A percentile compares a stretch with the other conserved stretches of the same genome.
Conservation (phyloP, 2,888 invertebrate genomes). For the Carabus problematicus region DNA sequence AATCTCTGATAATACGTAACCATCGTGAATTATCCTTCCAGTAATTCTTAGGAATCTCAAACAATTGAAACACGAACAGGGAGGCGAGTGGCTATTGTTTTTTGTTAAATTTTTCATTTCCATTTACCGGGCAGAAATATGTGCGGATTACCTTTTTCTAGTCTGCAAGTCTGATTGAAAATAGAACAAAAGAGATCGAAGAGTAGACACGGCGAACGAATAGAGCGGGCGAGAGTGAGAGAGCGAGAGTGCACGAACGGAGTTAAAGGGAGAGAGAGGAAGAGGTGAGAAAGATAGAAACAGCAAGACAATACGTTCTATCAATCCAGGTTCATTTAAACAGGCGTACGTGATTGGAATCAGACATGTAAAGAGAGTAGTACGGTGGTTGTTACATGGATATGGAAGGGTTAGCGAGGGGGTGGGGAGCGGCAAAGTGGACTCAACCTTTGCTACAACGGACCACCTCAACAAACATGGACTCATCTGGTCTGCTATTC, state of each 20-base stretch:
- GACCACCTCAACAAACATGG: too few species aligned
- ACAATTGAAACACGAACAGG: too few species aligned
- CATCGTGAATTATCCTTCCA: too few species aligned
- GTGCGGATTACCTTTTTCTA: slow-evolving; percentile 24
- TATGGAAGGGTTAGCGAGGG: too few species aligned
- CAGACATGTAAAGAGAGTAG: neutral
- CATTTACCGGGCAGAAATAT: slow-evolving; percentile 21
- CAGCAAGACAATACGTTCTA: slow-evolving; percentile 35
- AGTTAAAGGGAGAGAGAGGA: neutral
- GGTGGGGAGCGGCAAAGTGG: too few species aligned
- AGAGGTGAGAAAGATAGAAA: neutral
- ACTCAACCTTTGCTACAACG: too few species aligned
- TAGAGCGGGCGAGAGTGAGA: neutral
- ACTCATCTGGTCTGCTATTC: too few species aligned
- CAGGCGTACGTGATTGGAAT: slow-evolving; percentile 34
- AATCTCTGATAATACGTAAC: too few species aligned
- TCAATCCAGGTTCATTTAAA: slow-evolving; percentile 40
- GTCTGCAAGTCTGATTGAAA: slow-evolving; percentile 40
- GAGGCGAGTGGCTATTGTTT: neutral
- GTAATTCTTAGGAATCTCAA: too few species aligned
- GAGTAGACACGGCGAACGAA: neutral
- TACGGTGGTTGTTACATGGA: too few species aligned
- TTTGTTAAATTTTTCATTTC: slow-evolving; percentile 30
- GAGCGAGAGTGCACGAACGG: neutral
- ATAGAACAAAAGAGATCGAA: slow-evolving; percentile 29